Evolutionary conservation across 2,113 vertebrate species (phyloP).

Genomic region (Brachyistius frenatus): DNA sequence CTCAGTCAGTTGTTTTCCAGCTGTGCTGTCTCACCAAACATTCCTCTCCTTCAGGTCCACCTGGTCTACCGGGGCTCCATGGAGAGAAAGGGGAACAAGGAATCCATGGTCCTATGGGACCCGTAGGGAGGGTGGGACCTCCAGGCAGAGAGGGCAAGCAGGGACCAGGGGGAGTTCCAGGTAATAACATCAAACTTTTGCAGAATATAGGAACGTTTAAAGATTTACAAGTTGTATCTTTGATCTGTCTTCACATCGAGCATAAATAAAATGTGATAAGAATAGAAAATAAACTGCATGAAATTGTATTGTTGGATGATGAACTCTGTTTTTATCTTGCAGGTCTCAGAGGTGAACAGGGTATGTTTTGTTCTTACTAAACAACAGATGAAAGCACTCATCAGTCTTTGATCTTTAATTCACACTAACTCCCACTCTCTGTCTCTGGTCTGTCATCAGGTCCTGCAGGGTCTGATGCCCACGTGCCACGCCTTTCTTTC

Average conservation of each 20-base stretch:
- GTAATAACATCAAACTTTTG: slow-evolving; percentile 70
- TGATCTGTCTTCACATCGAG: background rate
- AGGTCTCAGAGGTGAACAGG: slow-evolving; percentile 92
- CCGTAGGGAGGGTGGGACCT: slow-evolving; percentile 86
- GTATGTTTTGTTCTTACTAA: slow-evolving; percentile 77
- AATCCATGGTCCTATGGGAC: slow-evolving; percentile 80
- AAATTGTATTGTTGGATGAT: background rate
- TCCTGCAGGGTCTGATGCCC: slow-evolving; percentile 85
- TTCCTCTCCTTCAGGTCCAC: slow-evolving; percentile 71
- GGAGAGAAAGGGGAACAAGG: slow-evolving; percentile 86
- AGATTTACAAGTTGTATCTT: slow-evolving; percentile 1
- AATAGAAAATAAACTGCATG: background rate
- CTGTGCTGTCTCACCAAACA: slow-evolving; percentile 23
- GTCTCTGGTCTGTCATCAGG: slow-evolving; percentile 78
- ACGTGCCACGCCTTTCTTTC: slow-evolving; percentile 88
- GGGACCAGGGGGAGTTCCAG: slow-evolving; percentile 86
- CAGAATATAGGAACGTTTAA: background rate
- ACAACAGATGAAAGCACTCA: slow-evolving; percentile 22
- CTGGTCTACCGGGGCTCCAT: slow-evolving; percentile 85
- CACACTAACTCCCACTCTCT: slow-evolving; percentile 5
- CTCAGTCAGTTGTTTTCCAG: background rate
- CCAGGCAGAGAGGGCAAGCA: slow-evolving; percentile 79
- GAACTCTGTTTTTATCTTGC: slow-evolving; percentile 46
- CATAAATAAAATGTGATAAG: background rate
- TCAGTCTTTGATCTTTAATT: slow-evolving; percentile 26